These are phyloP conservation scores for Sebastes taczanowskii DNA, from an alignment of 2,797 vertebrate genomes.

Conservation along the genomic window DNA sequence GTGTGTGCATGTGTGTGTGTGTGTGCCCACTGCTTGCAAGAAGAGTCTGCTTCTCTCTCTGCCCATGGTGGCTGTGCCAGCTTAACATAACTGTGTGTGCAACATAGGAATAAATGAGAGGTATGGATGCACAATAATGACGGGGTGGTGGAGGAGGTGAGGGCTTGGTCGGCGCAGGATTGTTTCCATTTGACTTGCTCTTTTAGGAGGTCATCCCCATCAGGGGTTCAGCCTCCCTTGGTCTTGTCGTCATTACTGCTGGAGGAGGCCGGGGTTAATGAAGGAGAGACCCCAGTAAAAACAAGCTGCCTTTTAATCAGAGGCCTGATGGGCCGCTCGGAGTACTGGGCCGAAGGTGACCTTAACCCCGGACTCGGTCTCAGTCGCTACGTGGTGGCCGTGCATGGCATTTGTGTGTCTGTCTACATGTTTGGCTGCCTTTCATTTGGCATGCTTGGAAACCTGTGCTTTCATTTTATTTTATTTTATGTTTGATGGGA, in stretches of 20 bases:
- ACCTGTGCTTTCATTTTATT: neutral
- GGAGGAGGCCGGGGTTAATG: slow-evolving; percentile 84
- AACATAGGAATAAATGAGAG: slow-evolving; percentile 46
- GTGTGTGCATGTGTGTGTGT: slow-evolving; percentile 26
- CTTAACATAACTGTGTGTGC: slow-evolving; percentile 9
- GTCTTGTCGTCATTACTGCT: slow-evolving; percentile 87
- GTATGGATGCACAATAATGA: slow-evolving; percentile 60
- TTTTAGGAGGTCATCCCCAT: slow-evolving; percentile 82
- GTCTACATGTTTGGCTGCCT: neutral
- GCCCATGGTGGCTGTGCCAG: slow-evolving; percentile 45
- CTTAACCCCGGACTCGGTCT: slow-evolving; percentile 48
- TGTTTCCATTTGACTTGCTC: slow-evolving; percentile 85
- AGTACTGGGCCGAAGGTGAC: slow-evolving; percentile 50
- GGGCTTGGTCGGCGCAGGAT: slow-evolving; percentile 66
- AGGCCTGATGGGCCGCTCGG: slow-evolving; percentile 35
- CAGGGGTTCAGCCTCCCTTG: slow-evolving; percentile 72
- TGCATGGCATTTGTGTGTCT: slow-evolving; percentile 1
- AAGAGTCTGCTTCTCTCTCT: slow-evolving; percentile 62
- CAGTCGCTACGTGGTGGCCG: neutral
- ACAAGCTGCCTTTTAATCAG: slow-evolving; percentile 77
- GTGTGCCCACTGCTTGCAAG: slow-evolving; percentile 45
- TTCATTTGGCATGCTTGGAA: neutral
- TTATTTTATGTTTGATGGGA: neutral
- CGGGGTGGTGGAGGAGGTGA: slow-evolving; percentile 37
- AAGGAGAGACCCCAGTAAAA: slow-evolving; percentile 84